Base-by-base conservation (phyloP, 2,113 vertebrate genomes). In the Percina caprodes region DNA sequence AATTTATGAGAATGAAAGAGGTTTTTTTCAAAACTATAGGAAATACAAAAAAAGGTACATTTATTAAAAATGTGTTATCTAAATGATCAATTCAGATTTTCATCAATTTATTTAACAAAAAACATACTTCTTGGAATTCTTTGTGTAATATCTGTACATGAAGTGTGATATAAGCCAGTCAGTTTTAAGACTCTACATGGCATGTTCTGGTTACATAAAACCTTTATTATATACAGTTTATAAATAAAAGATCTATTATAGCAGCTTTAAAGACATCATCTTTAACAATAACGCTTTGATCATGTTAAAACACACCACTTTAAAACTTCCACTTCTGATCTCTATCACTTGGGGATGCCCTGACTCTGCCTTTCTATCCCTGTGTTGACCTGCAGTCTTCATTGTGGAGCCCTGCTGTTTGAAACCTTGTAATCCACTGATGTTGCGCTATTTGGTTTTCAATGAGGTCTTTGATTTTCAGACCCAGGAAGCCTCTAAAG, bases 391-490 rank as follows among this genome's bases (percentile, higher is more conserved):
- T 82, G 88, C 77, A 67, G 82, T 80, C 68, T 84, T 73, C 60
- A 30, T 39, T 70, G 51, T 13, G 77, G 69, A 39, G 73, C 14
- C 92, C 76, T 35, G 88, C 92, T 92, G 94, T 71, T 86, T 16
- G 65, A 74, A 81, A 80, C 89, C 93, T 89, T 90, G 77, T 93
- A 94, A 94, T 92, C 91, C 92, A 87, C 90, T 94, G 92, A 94
- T 88, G 93, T 94, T 69, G 84, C 86, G 82, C 90, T 77, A 89
- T 94, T 94, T 94, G 93, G 79, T 93, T 94, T 73, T 91, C 80
- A 93, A 94, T 93, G 88, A 86, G 79, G 61, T 80, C 92, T 94
- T 95, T 94, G 89, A 92, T 95, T 94, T 83, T 85, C 49, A 80
- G 79, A 48, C 89, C 92, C 82, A 79, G 91, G 93, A 90, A 87